Percentiles rank a stretch among this genome's conserved stretches.
Evolutionary conservation across 1,140 invertebrate species (phyloP).

Genomic region (Ceratitis capitata): DNA sequence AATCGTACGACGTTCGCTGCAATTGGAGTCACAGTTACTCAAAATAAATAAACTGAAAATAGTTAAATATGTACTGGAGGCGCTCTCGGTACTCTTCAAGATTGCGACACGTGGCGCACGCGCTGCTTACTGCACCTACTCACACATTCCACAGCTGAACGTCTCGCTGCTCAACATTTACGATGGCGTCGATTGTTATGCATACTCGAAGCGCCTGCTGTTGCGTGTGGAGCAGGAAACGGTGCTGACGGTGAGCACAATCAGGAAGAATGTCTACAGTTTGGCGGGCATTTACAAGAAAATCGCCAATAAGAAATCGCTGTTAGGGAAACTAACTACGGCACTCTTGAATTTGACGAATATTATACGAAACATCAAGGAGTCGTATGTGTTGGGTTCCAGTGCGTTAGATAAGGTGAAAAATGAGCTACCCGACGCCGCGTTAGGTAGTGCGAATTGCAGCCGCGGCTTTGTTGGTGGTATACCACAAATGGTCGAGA

Average conservation of each 20-base stretch:
- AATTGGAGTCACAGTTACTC: constrained; percentile 50
- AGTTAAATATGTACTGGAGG: constrained; percentile 50
- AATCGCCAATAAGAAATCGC: constrained; percentile 51
- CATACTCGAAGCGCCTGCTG: constrained; percentile 49
- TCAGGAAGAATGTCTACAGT: constrained; percentile 48
- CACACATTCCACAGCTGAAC: constrained; percentile 54
- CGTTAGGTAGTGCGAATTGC: constrained; percentile 46
- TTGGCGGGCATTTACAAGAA: constrained; percentile 58
- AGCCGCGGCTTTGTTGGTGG: constrained; percentile 47
- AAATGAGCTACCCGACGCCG: constrained; percentile 51
- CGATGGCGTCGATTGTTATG: constrained; percentile 56
- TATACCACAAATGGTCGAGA: constrained; percentile 55
- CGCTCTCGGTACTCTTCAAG: constrained; percentile 49
- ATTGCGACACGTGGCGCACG: constrained; percentile 48
- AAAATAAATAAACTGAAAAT: constrained; percentile 58
- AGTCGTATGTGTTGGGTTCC: constrained; percentile 55
- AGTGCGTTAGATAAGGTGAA: constrained; percentile 51
- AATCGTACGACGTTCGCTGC: constrained; percentile 48
- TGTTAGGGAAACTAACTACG: constrained; percentile 55
- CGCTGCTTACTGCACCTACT: constrained; percentile 60
- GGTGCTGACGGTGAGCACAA: constrained; percentile 51
- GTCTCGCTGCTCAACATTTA: constrained; percentile 52
- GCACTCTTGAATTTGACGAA: constrained; percentile 51
- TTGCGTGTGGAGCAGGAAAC: constrained; percentile 53
- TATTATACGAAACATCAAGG: constrained; percentile 50